Base-by-base conservation (phyloP, 2,888 invertebrate genomes). In the Aromia moschata region DNA sequence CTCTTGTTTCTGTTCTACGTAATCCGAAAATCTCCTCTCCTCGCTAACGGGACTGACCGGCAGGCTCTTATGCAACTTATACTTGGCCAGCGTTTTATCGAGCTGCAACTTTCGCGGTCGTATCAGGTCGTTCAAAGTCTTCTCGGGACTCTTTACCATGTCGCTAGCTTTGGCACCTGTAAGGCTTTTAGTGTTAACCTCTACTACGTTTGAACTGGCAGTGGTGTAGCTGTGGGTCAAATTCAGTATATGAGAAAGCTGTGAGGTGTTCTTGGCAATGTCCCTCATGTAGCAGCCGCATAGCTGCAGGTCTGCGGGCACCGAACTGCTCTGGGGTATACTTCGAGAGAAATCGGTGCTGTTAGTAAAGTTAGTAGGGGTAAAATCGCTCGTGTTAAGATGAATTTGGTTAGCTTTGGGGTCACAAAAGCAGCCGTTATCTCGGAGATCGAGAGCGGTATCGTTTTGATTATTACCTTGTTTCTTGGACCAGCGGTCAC, bases 21-120 rank as follows among this genome's bases (percentile, higher is more conserved):
- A 80, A 70, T 81, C 82, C 0, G 78, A 72, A 64, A 80, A 77
- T 49, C 77, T 75, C 18, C 79, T 76, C 71, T 92, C 92, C 74
- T 93, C 93, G 51, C 89, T 91, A 0, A 92, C 92, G 0, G 93
- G 93, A 0, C 92, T 92, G 0, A 92, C 91, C 0, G 92, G 92
- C 67, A 93, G 87, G 2, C 92, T 92, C 71, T 92, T 91, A 65
- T 90, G 76, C 68, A 77, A 63, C 61, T 81, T 80, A 63, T 77
- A 80, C 67, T 80, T 77, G 54, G 73, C 68, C 72, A 81, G 65
- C 12, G 77, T 79, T 63, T 78, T 79, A 58, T 80, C 79, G 37
- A 80, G 51, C 58, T 77, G 72, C 36, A 80, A 68, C 59, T 80
- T 78, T 47, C 80, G 68, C 1, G 80, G 80, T 30, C 76, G 71